Evolutionary conservation across 2,113 vertebrate species (phyloP), one percentile per base, ranked within the genome.

Genomic region (Forbesichthys papilliferus): DNA sequence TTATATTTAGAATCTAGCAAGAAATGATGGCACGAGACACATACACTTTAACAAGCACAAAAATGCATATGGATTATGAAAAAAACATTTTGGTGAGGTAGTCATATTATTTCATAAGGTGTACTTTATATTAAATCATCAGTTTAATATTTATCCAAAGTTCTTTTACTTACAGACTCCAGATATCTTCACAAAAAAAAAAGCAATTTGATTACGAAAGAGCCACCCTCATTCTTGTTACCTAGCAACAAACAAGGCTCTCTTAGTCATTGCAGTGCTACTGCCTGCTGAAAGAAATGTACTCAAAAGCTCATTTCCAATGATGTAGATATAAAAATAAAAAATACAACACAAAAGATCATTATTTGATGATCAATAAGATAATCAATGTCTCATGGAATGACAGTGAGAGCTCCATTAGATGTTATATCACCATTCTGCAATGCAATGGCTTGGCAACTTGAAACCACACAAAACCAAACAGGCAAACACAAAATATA

Each of bases 211-310:
- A 91, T 96, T 89, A 87, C 84, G 90, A 88, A 92, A 91, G 90
- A 88, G 88, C 83, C 66, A 90, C 79, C 90, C 84, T 90, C 92
- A 91, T 92, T 87, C 78, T 87, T 92, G 93, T 94, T 94, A 93
- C 94, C 93, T 94, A 94, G 92, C 91, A 96, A 93, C 92, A 93
- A 91, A 92, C 88, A 89, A 88, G 92, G 82, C 84, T 87, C 75
- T 87, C 87, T 91, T 89, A 86, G 86, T 90, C 90, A 91, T 89
- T 91, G 87, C 88, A 79, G 84, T 86, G 87, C 81, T 75, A 78
- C 69, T 63, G 81, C 77, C 76, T 83, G 81, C 82, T 85, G 87
- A 73, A 65, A 69, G 65, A 69, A 69, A 73, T 79, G 33, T 71
- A 74, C 75, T 86, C 78, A 80, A 84, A 84, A 73, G 65, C 71